Evolutionary conservation across 2,888 invertebrate species (phyloP), one percentile per base, ranked within the genome.

Genomic region (Eupithecia subfuscata): DNA sequence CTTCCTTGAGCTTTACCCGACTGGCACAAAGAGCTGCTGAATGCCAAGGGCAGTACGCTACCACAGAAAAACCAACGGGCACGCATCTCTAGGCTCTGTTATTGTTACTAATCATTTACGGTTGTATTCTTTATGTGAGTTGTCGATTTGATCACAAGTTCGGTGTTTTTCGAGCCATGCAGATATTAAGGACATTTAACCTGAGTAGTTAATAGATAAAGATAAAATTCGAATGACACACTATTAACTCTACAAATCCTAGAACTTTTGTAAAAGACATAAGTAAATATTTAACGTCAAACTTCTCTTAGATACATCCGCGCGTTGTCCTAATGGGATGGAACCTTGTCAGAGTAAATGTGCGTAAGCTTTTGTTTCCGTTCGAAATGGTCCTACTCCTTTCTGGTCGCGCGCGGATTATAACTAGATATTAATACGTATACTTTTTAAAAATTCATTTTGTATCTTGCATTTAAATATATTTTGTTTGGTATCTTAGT

Each of bases 1-100:
- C 72, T 75, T 75, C 75, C 71, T 75, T 75, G 71, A 72, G 72
- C 43, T 71, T 48, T 63, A 63, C 22, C 71, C 37, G 52, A 52
- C 48, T 63, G 60, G 69, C 45, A 72, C 65, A 75, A 71, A 71
- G 75, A 75, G 30, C 70, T 56, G n/a, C 14, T 72, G 40, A 75
- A 76, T 76, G 76, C 73, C 76, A 76, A 76, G 76, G 76, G 76
- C 76, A 22, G 69, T 64, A 67, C 56, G 8, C 11, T 72, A 69
- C 45, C 30, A 65, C 73, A 63, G 75, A 73, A 56, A 72, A 75
- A 70, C n/a, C 37, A 43, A n/a, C 1, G 37, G 40, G n/a, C 56
- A 7, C 14, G 22, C 37, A 7, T 69, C 63, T 64, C 64, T 65
- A 18, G 14, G 67, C 70, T 73, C 70, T 75, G 45, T 73, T 67